Percentiles rank a stretch among this genome's conserved stretches.
These are phyloP conservation scores for Cephus sareptanus DNA, from an alignment of 2,888 invertebrate genomes.

Conservation along the genomic window DNA sequence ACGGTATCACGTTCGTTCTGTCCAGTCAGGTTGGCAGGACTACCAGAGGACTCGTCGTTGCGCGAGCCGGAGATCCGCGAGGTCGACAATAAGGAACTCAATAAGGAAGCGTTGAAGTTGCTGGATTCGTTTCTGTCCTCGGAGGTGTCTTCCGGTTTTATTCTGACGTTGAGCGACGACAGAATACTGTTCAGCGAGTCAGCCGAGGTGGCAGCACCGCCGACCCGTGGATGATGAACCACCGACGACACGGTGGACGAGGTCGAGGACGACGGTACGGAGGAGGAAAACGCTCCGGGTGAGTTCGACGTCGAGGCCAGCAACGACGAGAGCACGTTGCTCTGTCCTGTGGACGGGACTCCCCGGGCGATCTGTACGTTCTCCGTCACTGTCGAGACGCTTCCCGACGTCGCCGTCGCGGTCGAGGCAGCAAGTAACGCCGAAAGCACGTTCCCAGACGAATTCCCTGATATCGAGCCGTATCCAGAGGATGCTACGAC, in stretches of 20 bases:
- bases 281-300: conserved; percentile 1
- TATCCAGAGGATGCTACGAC: conserved; percentile 35
- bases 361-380: conserved; percentile 25
- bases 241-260: neutral
- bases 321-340: conserved; percentile 44
- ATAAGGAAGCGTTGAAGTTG: conserved; percentile 41
- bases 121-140: conserved; percentile 15
- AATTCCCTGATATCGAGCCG: conserved; percentile 8
- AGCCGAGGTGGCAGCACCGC: conserved; percentile 30
- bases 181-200: conserved; percentile 53
- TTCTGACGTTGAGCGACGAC: conserved; percentile 46
- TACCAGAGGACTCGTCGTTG: conserved; percentile 25
- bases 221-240: neutral
- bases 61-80: conserved; percentile 40
- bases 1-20: conserved; percentile 7
- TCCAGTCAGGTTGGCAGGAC: conserved; percentile 7
- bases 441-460: conserved; percentile 39
- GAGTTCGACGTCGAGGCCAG: conserved; percentile 34
- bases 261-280: neutral
- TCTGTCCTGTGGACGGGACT: conserved; percentile 20
- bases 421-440: conserved; percentile 37
- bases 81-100: conserved; percentile 50
- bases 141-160: conserved; percentile 49
- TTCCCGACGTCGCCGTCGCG: conserved; percentile 25
- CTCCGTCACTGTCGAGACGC: conserved; percentile 25